Evolutionary conservation across 2,888 invertebrate genomes (phyloP).

Genomic region (Argynnis bischoffii): DNA sequence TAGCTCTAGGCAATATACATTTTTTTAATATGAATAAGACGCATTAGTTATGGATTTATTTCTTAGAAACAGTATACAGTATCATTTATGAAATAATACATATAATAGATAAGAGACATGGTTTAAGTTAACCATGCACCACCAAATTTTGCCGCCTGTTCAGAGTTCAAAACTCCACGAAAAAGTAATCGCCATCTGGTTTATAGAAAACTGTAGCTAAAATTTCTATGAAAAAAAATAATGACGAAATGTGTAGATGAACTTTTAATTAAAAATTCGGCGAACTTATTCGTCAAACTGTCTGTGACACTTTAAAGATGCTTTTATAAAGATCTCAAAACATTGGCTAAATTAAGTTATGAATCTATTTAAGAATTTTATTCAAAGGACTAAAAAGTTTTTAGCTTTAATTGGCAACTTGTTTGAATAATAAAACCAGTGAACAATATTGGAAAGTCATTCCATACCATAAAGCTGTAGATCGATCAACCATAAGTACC

Average conservation of each 20-base stretch:
- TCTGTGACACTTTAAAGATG: conserved; percentile 38
- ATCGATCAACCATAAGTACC: conserved; percentile 18
- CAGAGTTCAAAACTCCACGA: no score
- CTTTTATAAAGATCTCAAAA: conserved; percentile 27
- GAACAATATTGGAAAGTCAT: conserved; percentile 5
- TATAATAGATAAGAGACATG: no score
- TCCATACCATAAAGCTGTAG: conserved; percentile 8
- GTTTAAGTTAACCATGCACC: no score
- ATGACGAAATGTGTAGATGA: conserved; percentile 39
- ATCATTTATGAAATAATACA: no score
- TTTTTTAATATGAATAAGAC: conserved; percentile 20
- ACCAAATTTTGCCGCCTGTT: no score
- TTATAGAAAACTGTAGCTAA: not conserved
- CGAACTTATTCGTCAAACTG: conserved; percentile 53
- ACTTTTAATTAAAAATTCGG: conserved; percentile 56
- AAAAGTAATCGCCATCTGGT: not conserved
- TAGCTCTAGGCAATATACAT: conserved; percentile 23
- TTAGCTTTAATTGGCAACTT: conserved; percentile 27
- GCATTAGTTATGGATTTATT: conserved; percentile 7
- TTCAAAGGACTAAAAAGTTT: conserved; percentile 25
- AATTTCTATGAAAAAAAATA: conserved; percentile 4
- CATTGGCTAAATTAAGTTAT: conserved; percentile 24
- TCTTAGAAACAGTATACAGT: not conserved
- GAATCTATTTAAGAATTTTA: conserved; percentile 30
- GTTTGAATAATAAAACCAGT: conserved; percentile 26